Evolutionary conservation across 2,888 invertebrate species (phyloP), one percentile per base, ranked within the genome.

Genomic region (Arrhopalites spinosus): DNA sequence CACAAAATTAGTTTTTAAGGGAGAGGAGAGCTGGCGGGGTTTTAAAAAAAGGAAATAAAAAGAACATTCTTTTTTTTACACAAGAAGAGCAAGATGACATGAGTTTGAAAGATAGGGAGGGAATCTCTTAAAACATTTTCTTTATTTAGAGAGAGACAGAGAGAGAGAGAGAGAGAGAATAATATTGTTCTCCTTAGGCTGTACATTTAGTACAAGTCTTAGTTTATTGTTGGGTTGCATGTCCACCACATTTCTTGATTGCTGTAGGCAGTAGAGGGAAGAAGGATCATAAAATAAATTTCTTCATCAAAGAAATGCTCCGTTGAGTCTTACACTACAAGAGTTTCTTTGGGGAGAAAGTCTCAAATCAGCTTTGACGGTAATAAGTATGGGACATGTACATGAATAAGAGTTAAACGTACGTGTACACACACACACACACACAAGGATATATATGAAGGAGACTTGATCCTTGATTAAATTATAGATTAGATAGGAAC

Each of bases 391-490:
- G 50, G 59, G 59, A 27, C 59, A 25, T 8, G 8, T 25, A 27
- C n/a, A n/a, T n/a, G n/a, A n/a, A n/a, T n/a, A n/a, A n/a, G n/a
- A n/a, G n/a, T n/a, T n/a, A n/a, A n/a, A n/a, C n/a, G n/a, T n/a
- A n/a, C n/a, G n/a, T n/a, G n/a, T n/a, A n/a, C n/a, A n/a, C n/a
- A n/a, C n/a, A n/a, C n/a, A n/a, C n/a, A n/a, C n/a, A n/a, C n/a
- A n/a, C n/a, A n/a, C n/a, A n/a, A n/a, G n/a, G n/a, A n/a, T n/a
- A n/a, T n/a, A n/a, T n/a, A n/a, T n/a, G n/a, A n/a, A n/a, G n/a
- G 66, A n/a, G 7, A 45, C n/a, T 63, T 45, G 66, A 45, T 45
- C 45, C 43, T 66, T 66, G 66, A 66, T 66, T 45, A 66, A 66
- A 66, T 45, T 66, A 45, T 23, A 66, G 66, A 66, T 66, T 66